Percentiles rank a stretch among this genome's conserved stretches.
phyloP scores from a whole-genome alignment of 1,140 invertebrate genomes.

The Cotesia typhae region DNA sequence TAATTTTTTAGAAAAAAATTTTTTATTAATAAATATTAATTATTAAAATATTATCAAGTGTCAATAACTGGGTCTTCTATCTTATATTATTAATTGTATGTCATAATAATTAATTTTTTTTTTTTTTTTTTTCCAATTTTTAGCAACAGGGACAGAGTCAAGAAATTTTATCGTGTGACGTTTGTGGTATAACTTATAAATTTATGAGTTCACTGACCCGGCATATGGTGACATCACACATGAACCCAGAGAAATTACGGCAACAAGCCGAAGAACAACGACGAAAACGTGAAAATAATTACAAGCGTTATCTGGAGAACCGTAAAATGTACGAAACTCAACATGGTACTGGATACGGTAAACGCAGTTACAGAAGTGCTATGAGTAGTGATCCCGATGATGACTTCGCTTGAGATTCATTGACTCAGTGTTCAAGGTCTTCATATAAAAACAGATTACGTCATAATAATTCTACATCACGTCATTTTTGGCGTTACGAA shows the following conservation, averaged over 20 bases:
- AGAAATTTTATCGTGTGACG: conserved; percentile 61
- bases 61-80: neutral
- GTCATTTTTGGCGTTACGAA: conserved; percentile 17
- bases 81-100: conserved; percentile 13
- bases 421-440: neutral
- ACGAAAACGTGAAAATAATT: conserved; percentile 62
- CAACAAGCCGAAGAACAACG: conserved; percentile 64
- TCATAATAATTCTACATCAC: conserved; percentile 9
- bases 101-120: conserved; percentile 38
- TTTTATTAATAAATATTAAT: too few species aligned
- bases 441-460: neutral
- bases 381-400: conserved; percentile 32
- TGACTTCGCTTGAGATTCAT: conserved; percentile 32
- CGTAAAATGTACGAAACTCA: conserved; percentile 63
- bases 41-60: too few species aligned
- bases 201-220: conserved; percentile 65
- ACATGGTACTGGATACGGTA: conserved; percentile 45
- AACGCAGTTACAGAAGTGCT: conserved; percentile 46
- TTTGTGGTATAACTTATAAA: conserved; percentile 65
- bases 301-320: conserved; percentile 62
- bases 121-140: too few species aligned
- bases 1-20: too few species aligned
- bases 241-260: conserved; percentile 62
- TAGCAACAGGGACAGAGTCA: conserved; percentile 55
- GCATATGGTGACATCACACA: conserved; percentile 64